Evolutionary conservation across 2,888 invertebrate species (phyloP).

Genomic region (Drosophila macrospina): DNA sequence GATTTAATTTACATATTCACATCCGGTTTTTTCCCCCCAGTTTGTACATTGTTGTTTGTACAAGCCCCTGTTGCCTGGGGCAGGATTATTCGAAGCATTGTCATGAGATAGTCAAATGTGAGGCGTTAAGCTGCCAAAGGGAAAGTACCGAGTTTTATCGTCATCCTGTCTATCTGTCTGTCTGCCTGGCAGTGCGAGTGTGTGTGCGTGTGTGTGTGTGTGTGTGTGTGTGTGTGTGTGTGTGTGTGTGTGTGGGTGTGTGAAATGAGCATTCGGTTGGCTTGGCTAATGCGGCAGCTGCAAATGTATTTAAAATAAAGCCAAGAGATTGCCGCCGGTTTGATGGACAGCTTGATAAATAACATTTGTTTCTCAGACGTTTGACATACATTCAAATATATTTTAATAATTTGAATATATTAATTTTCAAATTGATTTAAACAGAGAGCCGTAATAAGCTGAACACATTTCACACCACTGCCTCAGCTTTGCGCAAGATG

Average conservation of each 20-base stretch:
- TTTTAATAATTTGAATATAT: background rate
- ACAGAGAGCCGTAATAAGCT: background rate
- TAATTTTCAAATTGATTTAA: background rate
- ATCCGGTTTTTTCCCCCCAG: constrained; percentile 19
- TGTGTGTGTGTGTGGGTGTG: background rate
- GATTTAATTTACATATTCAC: constrained; percentile 75
- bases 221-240: background rate
- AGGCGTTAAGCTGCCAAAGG: constrained; percentile 58
- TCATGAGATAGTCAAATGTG: constrained; percentile 35
- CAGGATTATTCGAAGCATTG: constrained; percentile 39
- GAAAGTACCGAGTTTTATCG: constrained; percentile 45
- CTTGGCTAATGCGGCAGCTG: constrained; percentile 15
- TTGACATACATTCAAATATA: background rate
- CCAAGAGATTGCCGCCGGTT: constrained; percentile 40
- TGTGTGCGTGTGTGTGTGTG: background rate
- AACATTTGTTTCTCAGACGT: background rate
- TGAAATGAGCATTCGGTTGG: constrained; percentile 17
- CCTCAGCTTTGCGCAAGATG: background rate
- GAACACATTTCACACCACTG: background rate
- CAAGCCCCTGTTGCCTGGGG: constrained; percentile 9
- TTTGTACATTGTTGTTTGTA: constrained; percentile 2
- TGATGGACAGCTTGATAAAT: constrained; percentile 35
- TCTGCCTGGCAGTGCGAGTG: too few relatives aligned
- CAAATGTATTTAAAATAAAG: constrained; percentile 49
- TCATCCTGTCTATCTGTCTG: constrained; percentile 17